Evolutionary conservation across 1,140 invertebrate species (phyloP).

Genomic region (Lucilia sericata): DNA sequence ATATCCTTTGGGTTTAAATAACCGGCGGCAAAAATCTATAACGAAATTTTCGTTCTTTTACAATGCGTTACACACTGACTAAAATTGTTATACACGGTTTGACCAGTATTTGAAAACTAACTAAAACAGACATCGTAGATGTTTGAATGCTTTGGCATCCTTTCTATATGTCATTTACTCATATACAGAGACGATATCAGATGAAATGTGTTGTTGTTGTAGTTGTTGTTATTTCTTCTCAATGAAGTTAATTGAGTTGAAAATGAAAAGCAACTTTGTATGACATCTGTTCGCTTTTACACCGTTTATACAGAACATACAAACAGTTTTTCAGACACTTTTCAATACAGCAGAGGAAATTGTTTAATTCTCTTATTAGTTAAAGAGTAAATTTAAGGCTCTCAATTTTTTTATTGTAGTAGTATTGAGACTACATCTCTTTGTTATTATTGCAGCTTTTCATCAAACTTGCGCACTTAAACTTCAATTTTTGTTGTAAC

Average conservation of each 20-base stretch:
- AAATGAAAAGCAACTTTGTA: not conserved
- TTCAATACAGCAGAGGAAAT: conserved; percentile 7
- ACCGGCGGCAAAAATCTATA: conserved; percentile 19
- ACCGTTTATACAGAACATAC: not conserved
- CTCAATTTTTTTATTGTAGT: not conserved
- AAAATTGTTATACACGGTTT: not conserved
- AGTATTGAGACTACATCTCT: not conserved
- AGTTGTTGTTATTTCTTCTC: not conserved
- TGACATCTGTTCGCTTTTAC: not conserved
- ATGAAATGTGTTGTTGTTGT: not conserved
- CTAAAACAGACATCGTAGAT: too few relatives aligned
- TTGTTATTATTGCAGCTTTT: not conserved
- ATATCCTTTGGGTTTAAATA: not conserved
- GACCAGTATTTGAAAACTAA: not conserved
- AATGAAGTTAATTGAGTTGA: conserved; percentile 41
- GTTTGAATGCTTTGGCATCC: not conserved
- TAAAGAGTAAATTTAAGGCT: not conserved
- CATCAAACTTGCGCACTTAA: conserved; percentile 7
- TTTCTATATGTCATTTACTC: not conserved
- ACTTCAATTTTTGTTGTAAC: not conserved
- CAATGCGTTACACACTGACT: not conserved
- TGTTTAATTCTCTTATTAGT: conserved; percentile 5
- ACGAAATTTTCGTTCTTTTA: not conserved
- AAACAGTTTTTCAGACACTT: not conserved
- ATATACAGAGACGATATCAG: not conserved